Conservation (phyloP, 2,888 invertebrate genomes). For the Lepas anatifera region DNA sequence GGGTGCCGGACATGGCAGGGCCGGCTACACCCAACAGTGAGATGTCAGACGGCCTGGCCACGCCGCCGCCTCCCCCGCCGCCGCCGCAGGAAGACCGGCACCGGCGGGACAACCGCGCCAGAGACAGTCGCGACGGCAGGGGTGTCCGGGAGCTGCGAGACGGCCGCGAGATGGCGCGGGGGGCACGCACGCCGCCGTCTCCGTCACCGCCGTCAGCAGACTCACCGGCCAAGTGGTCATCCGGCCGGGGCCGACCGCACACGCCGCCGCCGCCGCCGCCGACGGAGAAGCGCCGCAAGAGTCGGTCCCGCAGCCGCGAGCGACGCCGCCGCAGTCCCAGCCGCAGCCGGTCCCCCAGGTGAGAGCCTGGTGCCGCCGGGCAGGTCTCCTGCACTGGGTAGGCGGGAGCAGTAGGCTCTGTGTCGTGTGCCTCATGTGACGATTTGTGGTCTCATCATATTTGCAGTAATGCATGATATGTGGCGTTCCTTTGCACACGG, state of each 20-base stretch:
- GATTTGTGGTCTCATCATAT: no score
- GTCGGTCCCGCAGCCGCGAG: conserved; percentile 21
- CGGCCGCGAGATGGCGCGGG: neutral
- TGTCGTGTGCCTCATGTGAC: no score
- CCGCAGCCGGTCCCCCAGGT: conserved; percentile 31
- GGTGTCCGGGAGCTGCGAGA: neutral
- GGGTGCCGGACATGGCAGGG: no score
- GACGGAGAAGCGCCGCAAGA: conserved; percentile 21
- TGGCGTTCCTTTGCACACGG: no score
- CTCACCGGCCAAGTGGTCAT: neutral
- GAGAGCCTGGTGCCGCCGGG: no score
- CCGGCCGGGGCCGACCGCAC: neutral
- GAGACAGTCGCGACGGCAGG: neutral
- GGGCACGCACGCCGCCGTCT: neutral
- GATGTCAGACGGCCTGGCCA: neutral
- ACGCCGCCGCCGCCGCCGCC: conserved; percentile 24
- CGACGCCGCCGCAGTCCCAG: conserved; percentile 28
- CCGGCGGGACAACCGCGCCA: neutral
- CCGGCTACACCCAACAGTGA: no score
- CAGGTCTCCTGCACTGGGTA: no score
- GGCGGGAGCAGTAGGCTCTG: no score
- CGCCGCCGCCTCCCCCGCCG: neutral
- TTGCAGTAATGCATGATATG: no score
- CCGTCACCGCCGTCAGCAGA: neutral
- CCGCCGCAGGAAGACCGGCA: neutral